These are phyloP conservation scores for Ganaspis brasiliensis DNA, from an alignment of 2,888 invertebrate species.

Conservation along the genomic window DNA sequence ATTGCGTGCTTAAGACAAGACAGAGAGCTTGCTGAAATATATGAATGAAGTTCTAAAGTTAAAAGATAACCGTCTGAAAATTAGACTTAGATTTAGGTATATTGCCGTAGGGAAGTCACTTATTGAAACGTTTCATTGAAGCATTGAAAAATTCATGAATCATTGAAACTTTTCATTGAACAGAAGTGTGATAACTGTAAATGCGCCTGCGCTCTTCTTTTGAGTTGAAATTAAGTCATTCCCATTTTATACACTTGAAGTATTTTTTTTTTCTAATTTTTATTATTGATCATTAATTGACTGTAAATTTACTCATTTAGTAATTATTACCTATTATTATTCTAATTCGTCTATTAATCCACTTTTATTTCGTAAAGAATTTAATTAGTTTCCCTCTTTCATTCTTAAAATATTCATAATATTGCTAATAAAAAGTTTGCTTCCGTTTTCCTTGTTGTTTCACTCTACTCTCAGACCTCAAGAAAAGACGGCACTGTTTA, in stretches of 20 bases:
- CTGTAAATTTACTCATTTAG: too few relatives aligned
- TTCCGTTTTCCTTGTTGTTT: background rate
- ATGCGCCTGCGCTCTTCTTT: background rate
- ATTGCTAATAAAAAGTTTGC: background rate
- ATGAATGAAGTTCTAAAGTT: background rate
- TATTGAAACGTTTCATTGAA: constrained; percentile 10
- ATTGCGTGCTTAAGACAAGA: too few relatives aligned
- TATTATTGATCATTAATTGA: too few relatives aligned
- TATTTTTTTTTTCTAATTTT: background rate
- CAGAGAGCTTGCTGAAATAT: background rate
- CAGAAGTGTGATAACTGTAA: constrained; percentile 6
- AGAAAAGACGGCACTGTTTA: constrained; percentile 27
- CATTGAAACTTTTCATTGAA: constrained; percentile 14
- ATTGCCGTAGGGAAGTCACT: constrained; percentile 4
- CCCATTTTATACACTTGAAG: background rate
- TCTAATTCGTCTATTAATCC: background rate
- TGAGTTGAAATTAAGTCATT: background rate
- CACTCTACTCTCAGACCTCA: background rate
- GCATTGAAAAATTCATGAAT: constrained; percentile 9
- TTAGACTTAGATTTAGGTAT: background rate
- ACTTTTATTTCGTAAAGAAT: background rate
- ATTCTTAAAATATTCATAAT: background rate
- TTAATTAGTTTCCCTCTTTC: too few relatives aligned
- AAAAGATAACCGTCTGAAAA: background rate
- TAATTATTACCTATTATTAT: background rate